Base-by-base conservation (phyloP, 2,888 invertebrate genomes). In the Odontothrips loti region DNA sequence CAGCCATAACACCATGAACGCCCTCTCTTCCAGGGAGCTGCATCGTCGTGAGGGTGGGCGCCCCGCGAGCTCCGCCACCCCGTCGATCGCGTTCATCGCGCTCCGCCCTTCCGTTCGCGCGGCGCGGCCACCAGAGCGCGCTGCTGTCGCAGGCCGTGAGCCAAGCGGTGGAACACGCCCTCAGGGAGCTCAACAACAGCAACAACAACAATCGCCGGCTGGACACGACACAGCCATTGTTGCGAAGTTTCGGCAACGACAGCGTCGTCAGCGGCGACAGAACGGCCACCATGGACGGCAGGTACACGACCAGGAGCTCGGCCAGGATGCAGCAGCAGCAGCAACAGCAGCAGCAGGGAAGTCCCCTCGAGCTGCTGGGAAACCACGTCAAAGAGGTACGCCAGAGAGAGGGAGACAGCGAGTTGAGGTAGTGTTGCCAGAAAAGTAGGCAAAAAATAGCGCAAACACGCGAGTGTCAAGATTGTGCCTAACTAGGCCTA, bases 71-170 rank as follows among this genome's bases (percentile, higher is more conserved):
- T 9, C 3, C 68, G 23, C 27, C 27, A 9, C 27, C 23, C 23
- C 68, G 68, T 9, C 23, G 68, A 27, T 17, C 68, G 0, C 68
- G 68, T 15, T 20, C 20, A 20, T 58, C 58, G 58, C 58, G 58
- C 15, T 4, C 58, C 51, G 51, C 51, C 58, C 15, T 20, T 0
- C 58, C 58, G 68, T 27, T 27, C 27, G 23, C 68, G 4, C 68
- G 68, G 68, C 68, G 68, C 68, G 23, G 23, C 68, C 68, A 23
- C 68, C 23, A 68, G 68, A 27, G 68, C 68, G 68, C 68, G 68
- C 68, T 75, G 27, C 68, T 75, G 68, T 75, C 68, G 27, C 68
- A 75, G 27, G 68, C 68, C 23, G 68, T 75, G 23, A 75, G 68
- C 68, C 23, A 27, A 10, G 68, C 68, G 23, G 68, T 75, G 27